Conservation (phyloP, 2,113 vertebrate genomes). For the Propithecus coquereli region DNA sequence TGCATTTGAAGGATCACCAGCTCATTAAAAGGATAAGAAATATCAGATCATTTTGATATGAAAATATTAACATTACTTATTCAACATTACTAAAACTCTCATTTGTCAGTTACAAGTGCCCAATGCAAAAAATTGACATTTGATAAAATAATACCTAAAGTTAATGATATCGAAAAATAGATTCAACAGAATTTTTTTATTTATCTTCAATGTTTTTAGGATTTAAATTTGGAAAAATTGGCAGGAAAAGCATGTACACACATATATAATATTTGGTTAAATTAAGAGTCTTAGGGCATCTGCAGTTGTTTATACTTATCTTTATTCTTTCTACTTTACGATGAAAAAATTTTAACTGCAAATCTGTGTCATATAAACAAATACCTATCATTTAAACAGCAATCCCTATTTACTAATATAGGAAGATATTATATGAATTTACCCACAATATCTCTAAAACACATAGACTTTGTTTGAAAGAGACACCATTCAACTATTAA, state of each 20-base stretch:
- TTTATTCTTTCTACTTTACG: not conserved
- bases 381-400: not conserved
- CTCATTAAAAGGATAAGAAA: slow-evolving; percentile 36
- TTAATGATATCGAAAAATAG: not conserved
- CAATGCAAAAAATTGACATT: not conserved
- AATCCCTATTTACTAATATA: not conserved
- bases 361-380: not conserved
- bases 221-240: not conserved
- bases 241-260: not conserved
- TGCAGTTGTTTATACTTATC: not conserved
- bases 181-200: not conserved
- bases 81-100: not conserved
- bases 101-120: not conserved
- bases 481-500: not conserved
- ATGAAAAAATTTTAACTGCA: not conserved
- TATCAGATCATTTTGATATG: not conserved
- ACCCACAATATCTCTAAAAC: not conserved
- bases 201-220: not conserved
- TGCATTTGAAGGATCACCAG: not conserved
- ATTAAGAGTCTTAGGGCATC: not conserved
- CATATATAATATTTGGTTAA: not conserved
- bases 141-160: not conserved
- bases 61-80: not conserved
- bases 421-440: not conserved
- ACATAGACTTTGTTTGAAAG: not conserved